A percentile compares a stretch with the other conserved stretches of the same genome.
These are phyloP conservation scores for Eclectus roratus DNA, from an alignment of 2,113 vertebrate species.

Conservation along the genomic window DNA sequence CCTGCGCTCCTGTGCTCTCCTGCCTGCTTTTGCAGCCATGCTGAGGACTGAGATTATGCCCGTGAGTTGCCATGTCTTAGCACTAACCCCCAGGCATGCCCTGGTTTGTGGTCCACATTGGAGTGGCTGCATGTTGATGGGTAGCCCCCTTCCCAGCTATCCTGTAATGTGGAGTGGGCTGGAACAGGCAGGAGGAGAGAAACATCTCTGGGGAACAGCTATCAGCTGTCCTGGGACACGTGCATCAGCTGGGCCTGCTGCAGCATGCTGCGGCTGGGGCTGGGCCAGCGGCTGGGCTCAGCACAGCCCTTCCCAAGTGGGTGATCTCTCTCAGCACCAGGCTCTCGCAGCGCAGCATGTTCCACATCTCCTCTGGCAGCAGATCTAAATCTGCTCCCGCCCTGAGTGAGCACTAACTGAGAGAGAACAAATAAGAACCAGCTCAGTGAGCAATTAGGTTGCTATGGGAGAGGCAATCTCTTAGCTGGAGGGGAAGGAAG, in stretches of 20 bases:
- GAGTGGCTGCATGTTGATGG: neutral
- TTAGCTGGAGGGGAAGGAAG: slow-evolving; percentile 48
- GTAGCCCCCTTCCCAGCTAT: neutral
- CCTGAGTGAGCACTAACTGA: neutral
- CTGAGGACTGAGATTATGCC: neutral
- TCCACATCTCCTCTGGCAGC: slow-evolving; percentile 11
- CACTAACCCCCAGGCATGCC: neutral
- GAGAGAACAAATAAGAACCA: slow-evolving; percentile 50
- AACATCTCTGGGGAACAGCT: neutral
- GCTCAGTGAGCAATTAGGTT: slow-evolving; percentile 23
- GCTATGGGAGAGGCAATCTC: slow-evolving; percentile 38
- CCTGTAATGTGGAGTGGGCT: neutral
- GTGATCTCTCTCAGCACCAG: neutral
- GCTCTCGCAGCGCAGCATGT: neutral
- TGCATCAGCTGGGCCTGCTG: neutral
- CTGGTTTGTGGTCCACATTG: accelerated
- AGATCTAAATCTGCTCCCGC: slow-evolving; percentile 27
- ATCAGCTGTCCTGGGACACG: neutral
- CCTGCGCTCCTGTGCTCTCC: neutral
- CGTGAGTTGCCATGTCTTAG: neutral
- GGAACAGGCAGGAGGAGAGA: neutral
- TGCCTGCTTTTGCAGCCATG: neutral
- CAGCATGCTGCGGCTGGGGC: neutral
- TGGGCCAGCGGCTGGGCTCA: neutral
- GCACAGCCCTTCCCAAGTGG: neutral